Evolutionary conservation across 1,140 invertebrate species (phyloP), one percentile per base, ranked within the genome.

Genomic region (Caenorhabditis inopinata): DNA sequence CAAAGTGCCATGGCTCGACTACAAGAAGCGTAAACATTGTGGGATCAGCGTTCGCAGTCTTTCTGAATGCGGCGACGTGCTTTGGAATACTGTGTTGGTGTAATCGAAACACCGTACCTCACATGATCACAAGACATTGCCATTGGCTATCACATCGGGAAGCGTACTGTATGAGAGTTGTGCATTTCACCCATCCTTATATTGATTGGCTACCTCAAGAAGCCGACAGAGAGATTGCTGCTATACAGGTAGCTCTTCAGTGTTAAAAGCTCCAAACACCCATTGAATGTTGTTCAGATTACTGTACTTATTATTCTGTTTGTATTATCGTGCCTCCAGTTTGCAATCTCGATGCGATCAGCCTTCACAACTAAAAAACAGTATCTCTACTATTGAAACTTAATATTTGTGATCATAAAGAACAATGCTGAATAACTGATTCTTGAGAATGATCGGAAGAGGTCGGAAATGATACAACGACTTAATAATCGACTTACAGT

Each of bases 161-260:
- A 14, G 76, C 76, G 25, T 62, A 78, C 21, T 78, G 76, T 35
- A 45, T 58, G 32, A 23, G 76, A 46, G 76, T 78, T 35, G 35
- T 79, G 5, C 78, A 79, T 38, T 79, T 79, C 23, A 68, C 78
- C 0, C 68, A 74, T 23, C 78, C 78, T 16, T 79, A 79, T 74
- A 74, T 79, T 16, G 68, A 79, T 23, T 79, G 78, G 78, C 38
- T 78, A 25, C 49, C 49, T 29, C 51, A 79, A 18, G 78, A 74
- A 32, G 53, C 58, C 0, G 62, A 79, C 27, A 25, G 78, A 79
- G 78, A 79, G n/a, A 74, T 74, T 11, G 78, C 68, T 48, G 78
- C 58, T 2, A 74, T 79, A 49, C 78, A 74, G 62, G 78, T 78
- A 42, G 14, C 14, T 42, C 38, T 5, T 42, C 14, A 14, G 14